Evolutionary conservation across 2,888 invertebrate genomes (phyloP).

Genomic region (Nebria brevicollis): DNA sequence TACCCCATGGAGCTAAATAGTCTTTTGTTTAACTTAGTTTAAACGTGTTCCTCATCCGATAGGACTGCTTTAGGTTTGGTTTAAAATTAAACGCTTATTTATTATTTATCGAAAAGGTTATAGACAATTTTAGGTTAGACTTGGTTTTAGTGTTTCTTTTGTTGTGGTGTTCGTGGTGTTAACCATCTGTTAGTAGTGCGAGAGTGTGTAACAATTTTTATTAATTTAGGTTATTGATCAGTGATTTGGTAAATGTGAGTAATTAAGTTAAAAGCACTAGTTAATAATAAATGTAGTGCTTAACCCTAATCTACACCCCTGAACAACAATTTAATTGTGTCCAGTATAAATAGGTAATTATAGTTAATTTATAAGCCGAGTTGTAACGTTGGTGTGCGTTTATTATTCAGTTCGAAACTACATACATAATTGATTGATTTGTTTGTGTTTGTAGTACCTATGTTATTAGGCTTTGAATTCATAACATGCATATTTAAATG

Average conservation of each 20-base stretch:
- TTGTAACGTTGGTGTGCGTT: neutral
- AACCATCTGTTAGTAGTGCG: no score
- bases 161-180: no score
- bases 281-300: neutral
- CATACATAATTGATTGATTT: neutral
- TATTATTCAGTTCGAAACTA: neutral
- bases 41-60: no score
- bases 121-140: no score
- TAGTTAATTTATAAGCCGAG: neutral
- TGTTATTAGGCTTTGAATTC: neutral
- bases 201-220: no score
- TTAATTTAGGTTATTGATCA: neutral
- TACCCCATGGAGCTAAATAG: no score
- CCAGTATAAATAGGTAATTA: neutral
- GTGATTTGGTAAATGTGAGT: neutral
- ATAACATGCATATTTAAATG: neutral
- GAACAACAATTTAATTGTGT: neutral
- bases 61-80: no score
- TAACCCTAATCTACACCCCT: neutral
- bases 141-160: no score
- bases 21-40: no score
- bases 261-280: neutral
- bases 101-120: no score
- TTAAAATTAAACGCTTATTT: no score
- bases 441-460: neutral